Base-by-base conservation (phyloP, 37 sponge, comb jelly and placozoan genomes). In the Beroe forskalii region DNA sequence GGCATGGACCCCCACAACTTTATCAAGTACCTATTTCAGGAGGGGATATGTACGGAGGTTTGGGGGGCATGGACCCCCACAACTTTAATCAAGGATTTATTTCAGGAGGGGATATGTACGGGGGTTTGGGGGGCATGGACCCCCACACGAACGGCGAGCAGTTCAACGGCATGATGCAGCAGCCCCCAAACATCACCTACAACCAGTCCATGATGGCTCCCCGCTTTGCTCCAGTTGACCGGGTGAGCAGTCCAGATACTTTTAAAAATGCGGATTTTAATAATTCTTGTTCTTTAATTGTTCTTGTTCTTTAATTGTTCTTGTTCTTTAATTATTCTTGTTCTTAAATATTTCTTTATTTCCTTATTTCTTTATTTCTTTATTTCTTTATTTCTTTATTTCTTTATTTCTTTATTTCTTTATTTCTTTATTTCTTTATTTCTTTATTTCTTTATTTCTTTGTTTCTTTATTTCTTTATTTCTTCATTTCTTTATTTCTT, bases 101-200 rank as follows among this genome's bases (percentile, higher is more conserved):
- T n/a, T 17, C 55, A 48, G 55, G 55, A 48, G 55, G 55, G 55
- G 55, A 48, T 12, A 48, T 48, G 55, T 69, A 69, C 72, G 33
- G 37, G 1, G 72, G 72, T 14, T 24, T 63, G 66, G 66, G 66
- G 4, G 66, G 66, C 4, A 14, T 69, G 72, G 72, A 69, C 19
- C 36, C 39, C 19, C 72, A 69, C 72, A 36, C 33, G 1, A 69
- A 69, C 17, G 72, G 72, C 19, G 72, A 69, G 9, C 72, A 69
- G 72, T 69, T 69, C 32, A 69, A 69, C 39, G 72, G 72, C 37
- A 69, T 69, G 72, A 69, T 69, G 72, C 72, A 69, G 38, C 72
- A 32, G 4, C 72, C 36, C 9, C 4, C 38, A 2, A 69, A 69
- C 72, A 69, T 69, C 33, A 32, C 38, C 19, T 69, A 32, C 72